Base-by-base conservation (phyloP, 2,888 invertebrate genomes). In the Anarsia innoxiella region DNA sequence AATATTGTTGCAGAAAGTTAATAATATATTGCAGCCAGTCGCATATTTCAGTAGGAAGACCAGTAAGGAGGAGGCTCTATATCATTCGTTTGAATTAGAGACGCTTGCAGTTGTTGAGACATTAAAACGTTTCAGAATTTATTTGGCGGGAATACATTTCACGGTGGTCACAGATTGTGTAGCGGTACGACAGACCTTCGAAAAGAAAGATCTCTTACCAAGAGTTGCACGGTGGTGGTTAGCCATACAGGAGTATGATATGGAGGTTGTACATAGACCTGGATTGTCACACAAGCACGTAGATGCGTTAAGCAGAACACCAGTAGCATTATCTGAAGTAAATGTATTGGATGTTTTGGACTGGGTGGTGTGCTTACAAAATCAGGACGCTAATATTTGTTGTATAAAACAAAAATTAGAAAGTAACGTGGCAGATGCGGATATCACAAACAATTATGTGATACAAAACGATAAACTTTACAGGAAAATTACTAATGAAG, bases 1-100 rank as follows among this genome's bases (percentile, higher is more conserved):
- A 2, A 51, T 61, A 3, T 36, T 64, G 2, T 8, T 67, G 44
- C 59, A 51, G 25, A 27, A 37, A 30, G 32, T 32, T 12, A n/a
- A 27, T 10, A 27, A 31, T 10, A n/a, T 12, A 3, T 30, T 50
- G 2, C 44, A 46, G 2, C 50, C 52, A 0, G 46, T 54, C 4
- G 46, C 51, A 2, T 53, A 48, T 16, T 53, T 37, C 23, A 54
- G 52, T 34, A 30, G 51, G 5, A 42, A 47, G 14, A 55, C 53
- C 1, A 40, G 45, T 1, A 31, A 40, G 2, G 48, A 53, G 6
- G 53, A 55, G 12, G 8, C 2, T 4, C 6, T 23, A 2, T 23
- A 23, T 9, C 23, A 19, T 11, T 23, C 23, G 2, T 32, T 6
- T 23, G 32, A 32, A 9, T 12, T 32, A 10, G 32, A 23, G 12